Percentiles rank a stretch among this genome's conserved stretches.
Evolutionary conservation across 2,113 vertebrate genomes (phyloP).

Genomic region (Empidonax alnorum): DNA sequence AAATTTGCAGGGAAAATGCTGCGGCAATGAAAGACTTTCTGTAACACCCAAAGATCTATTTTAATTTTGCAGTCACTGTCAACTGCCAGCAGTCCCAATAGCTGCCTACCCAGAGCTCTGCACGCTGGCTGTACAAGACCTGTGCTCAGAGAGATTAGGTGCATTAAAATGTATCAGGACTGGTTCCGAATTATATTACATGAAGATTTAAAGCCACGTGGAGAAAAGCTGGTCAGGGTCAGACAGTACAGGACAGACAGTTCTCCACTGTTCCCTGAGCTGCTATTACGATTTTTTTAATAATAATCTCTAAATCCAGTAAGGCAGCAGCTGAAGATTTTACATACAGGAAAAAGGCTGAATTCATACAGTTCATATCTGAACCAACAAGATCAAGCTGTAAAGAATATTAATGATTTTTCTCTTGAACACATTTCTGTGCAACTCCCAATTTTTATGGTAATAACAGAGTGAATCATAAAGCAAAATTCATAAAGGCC

Average conservation of each 20-base stretch:
- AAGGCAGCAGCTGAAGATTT: constrained; percentile 71
- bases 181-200: constrained; percentile 64
- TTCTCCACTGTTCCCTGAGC: constrained; percentile 52
- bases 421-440: constrained; percentile 53
- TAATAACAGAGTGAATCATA: constrained; percentile 67
- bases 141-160: constrained; percentile 61
- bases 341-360: constrained; percentile 55
- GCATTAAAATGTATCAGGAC: constrained; percentile 73
- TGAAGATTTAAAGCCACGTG: constrained; percentile 67
- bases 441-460: constrained; percentile 70
- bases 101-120: constrained; percentile 10
- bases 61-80: constrained; percentile 61
- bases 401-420: constrained; percentile 74
- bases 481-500: constrained; percentile 65
- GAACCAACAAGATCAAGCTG: constrained; percentile 68
- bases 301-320: constrained; percentile 76
- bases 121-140: constrained; percentile 13
- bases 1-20: constrained; percentile 56
- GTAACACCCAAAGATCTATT: constrained; percentile 67
- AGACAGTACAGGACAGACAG: constrained; percentile 58
- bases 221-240: constrained; percentile 66
- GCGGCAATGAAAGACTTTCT: constrained; percentile 38
- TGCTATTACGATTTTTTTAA: constrained; percentile 69
- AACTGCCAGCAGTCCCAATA: constrained; percentile 51
- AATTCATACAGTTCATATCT: constrained; percentile 63